Evolutionary conservation across 2,888 invertebrate genomes (phyloP).

Genomic region (Clunio marinus): DNA sequence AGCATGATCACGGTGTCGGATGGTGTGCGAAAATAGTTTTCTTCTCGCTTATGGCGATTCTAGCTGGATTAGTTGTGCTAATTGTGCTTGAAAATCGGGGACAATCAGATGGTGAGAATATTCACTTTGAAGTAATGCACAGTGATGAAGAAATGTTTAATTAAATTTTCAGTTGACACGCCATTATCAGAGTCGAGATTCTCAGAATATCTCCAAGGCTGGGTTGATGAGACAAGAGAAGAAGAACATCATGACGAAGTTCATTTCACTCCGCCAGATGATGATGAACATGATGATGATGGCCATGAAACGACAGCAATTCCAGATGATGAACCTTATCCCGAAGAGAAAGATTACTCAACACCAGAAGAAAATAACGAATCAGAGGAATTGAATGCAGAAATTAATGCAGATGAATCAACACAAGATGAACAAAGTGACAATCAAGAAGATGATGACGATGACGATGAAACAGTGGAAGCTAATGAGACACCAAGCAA

Average conservation of each 20-base stretch:
- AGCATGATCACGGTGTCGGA: constrained; percentile 73
- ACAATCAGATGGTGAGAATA: constrained; percentile 71
- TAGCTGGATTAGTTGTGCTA: constrained; percentile 68
- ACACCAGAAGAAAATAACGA: constrained; percentile 45
- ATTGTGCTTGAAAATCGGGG: constrained; percentile 78
- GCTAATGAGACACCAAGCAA: constrained; percentile 44
- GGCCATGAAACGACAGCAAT: constrained; percentile 50
- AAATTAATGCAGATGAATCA: constrained; percentile 45
- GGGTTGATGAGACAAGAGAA: constrained; percentile 60
- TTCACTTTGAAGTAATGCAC: constrained; percentile 44
- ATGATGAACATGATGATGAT: constrained; percentile 44
- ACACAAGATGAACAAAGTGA: too few relatives aligned
- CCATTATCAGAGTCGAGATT: constrained; percentile 63
- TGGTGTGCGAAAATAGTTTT: constrained; percentile 81
- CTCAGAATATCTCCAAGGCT: constrained; percentile 72
- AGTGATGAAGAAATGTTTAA: constrained; percentile 14
- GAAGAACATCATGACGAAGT: constrained; percentile 46
- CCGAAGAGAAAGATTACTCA: constrained; percentile 45
- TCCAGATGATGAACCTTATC: constrained; percentile 44
- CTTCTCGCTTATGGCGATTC: constrained; percentile 66
- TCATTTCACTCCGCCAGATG: constrained; percentile 40
- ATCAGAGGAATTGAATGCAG: constrained; percentile 45
- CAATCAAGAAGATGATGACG: constrained; percentile 42
- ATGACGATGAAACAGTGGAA: constrained; percentile 44
- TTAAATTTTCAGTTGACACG: constrained; percentile 54